Evolutionary conservation across 2,113 vertebrate genomes (phyloP).

Genomic region (Anarhynchus alexandrinus): DNA sequence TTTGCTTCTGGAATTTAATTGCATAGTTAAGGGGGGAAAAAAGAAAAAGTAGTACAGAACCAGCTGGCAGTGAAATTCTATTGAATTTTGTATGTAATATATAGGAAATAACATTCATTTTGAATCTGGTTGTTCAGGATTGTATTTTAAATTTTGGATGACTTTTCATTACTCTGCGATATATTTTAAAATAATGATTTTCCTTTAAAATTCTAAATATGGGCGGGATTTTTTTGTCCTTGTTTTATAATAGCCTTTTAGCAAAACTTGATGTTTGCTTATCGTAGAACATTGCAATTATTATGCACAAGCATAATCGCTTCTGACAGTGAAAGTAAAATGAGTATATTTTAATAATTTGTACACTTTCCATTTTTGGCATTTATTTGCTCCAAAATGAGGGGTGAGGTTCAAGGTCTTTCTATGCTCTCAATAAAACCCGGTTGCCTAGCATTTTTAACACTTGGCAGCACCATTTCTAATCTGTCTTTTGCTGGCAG

Average conservation of each 20-base stretch:
- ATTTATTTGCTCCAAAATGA: background rate
- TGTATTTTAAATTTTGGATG: background rate
- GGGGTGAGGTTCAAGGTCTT: background rate
- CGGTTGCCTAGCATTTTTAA: conserved; percentile 54
- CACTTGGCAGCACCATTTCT: conserved; percentile 43
- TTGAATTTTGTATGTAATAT: background rate
- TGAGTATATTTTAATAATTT: background rate
- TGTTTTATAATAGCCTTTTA: background rate
- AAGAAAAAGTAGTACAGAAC: background rate
- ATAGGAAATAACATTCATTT: background rate
- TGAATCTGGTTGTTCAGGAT: background rate
- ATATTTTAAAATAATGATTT: background rate
- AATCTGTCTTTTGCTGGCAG: conserved; percentile 39
- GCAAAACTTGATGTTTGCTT: background rate
- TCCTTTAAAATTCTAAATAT: background rate
- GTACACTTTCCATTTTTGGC: background rate
- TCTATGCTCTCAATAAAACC: background rate
- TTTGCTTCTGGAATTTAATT: conserved; percentile 31
- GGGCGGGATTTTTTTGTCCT: background rate
- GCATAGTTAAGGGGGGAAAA: background rate
- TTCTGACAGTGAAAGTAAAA: background rate
- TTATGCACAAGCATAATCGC: background rate
- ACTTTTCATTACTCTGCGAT: background rate
- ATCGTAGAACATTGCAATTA: background rate
- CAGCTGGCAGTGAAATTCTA: conserved; percentile 20